A percentile compares a stretch with the other conserved stretches of the same genome.
phyloP scores from a whole-genome alignment of 2,888 invertebrate genomes.

The Marronus borbonicus region DNA sequence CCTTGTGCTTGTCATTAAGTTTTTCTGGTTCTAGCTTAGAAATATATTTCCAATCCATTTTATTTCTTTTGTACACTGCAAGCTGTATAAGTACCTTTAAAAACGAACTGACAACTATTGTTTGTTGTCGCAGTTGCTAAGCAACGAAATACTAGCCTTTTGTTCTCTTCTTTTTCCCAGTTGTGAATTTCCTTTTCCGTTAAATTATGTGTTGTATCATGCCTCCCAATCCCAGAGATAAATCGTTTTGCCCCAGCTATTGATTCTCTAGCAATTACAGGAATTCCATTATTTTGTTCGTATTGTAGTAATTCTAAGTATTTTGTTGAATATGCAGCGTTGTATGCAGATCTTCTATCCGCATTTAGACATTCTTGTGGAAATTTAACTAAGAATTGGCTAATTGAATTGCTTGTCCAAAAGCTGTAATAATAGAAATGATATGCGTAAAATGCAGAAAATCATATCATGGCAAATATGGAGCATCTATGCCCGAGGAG shows the following conservation, averaged over 20 bases:
- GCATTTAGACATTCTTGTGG: conserved; percentile 78
- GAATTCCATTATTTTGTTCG: conserved; percentile 74
- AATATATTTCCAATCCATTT: conserved; percentile 76
- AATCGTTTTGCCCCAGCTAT: conserved; percentile 80
- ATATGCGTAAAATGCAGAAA: too few relatives aligned
- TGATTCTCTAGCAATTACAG: conserved; percentile 78
- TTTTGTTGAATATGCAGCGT: conserved; percentile 79
- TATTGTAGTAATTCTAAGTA: conserved; percentile 80
- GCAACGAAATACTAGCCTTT: conserved; percentile 29
- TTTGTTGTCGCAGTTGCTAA: conserved; percentile 34
- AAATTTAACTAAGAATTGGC: conserved; percentile 83
- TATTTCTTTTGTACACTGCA: conserved; percentile 58
- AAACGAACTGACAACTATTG: not conserved
- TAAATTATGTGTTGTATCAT: conserved; percentile 78
- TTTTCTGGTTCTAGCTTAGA: conserved; percentile 73
- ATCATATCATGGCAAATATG: too few relatives aligned
- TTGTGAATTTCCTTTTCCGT: conserved; percentile 75
- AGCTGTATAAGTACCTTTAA: not conserved
- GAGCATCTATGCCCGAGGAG: too few relatives aligned
- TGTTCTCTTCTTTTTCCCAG: conserved; percentile 73
- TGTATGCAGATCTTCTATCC: conserved; percentile 76
- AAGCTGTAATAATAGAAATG: conserved; percentile 68
- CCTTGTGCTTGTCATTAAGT: conserved; percentile 76
- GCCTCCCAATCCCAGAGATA: conserved; percentile 78
- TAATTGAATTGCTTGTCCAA: conserved; percentile 83